Evolutionary conservation across 2,888 invertebrate species (phyloP), one percentile per base, ranked within the genome.

Genomic region (Diadegma fenestrale): DNA sequence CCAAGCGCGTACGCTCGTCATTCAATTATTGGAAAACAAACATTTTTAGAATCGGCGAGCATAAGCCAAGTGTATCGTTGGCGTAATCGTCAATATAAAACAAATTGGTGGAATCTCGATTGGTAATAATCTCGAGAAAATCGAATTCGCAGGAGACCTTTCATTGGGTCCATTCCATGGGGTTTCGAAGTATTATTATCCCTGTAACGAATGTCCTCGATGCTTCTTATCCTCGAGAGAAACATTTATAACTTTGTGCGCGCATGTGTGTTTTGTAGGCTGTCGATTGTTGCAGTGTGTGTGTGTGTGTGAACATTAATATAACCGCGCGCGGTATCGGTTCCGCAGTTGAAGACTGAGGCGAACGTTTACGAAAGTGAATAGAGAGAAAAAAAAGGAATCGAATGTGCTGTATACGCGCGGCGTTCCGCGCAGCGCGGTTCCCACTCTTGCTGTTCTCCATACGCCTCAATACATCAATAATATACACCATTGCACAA

Each of bases 381-480:
- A 69, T 69, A 48, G 41, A 61, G 33, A 45, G 30, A 45, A 75
- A n/a, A 37, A 33, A 61, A 26, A 30, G 33, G 7, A 33, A 37
- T 12, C 51, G 51, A 54, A 69, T 22, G n/a, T n/a, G 26, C 45
- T 12, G 26, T 68, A 10, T 22, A 58, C 12, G 48, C 30, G 10
- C 68, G 68, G n/a, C 17, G 22, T 41, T 43, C 30, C 26, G 30
- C 22, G 10, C 45, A 30, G 30, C 22, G 10, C 45, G 45, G 26
- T 78, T 68, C 78, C 30, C 68, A 54, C 78, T 66, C 45, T 75
- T 51, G 54, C 68, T 58, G 58, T 78, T 58, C 43, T 63, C 43
- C 41, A 66, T 68, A 78, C 66, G 54, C 43, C 43, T 69, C 26
- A 43, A 43, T 43, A 33, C 54, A 19, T 43, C 54, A 43, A 68